Evolutionary conservation across 2,797 vertebrate species (phyloP).

Genomic region (Enteromius fasciolatus): DNA sequence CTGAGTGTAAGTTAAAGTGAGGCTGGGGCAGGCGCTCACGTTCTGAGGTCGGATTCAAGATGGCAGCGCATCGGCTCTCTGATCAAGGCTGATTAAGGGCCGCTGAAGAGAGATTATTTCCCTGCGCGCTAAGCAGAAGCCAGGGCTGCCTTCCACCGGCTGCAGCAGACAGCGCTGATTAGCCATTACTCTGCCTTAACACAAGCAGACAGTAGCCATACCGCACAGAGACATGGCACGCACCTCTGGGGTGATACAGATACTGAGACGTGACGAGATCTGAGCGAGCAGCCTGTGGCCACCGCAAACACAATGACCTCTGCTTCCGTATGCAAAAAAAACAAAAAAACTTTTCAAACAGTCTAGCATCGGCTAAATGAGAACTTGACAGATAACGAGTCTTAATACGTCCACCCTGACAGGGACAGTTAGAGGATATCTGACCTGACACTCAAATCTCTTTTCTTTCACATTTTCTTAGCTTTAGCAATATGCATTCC

Average conservation of each 20-base stretch:
- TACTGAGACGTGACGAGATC: conserved; percentile 5
- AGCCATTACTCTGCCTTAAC: conserved; percentile 50
- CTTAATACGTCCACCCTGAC: conserved; percentile 62
- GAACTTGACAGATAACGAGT: conserved; percentile 49
- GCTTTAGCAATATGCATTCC: neutral
- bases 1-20: conserved; percentile 73
- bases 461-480: neutral
- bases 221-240: conserved; percentile 31
- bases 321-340: neutral
- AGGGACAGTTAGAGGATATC: conserved; percentile 59
- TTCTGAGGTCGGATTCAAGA: conserved; percentile 71
- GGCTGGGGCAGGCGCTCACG: conserved; percentile 67
- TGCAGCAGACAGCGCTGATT: conserved; percentile 56
- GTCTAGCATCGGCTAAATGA: conserved; percentile 31
- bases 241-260: conserved; percentile 21
- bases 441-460: conserved; percentile 48
- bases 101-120: conserved; percentile 60
- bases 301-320: conserved; percentile 22
- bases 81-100: conserved; percentile 76
- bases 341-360: neutral
- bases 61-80: conserved; percentile 76
- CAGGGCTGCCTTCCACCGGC: conserved; percentile 30
- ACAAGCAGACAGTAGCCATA: conserved; percentile 53
- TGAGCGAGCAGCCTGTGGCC: neutral
- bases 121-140: conserved; percentile 46